A percentile compares a stretch with the other conserved stretches of the same genome.
Evolutionary conservation across 2,113 vertebrate genomes (phyloP).

Genomic region (Ochotona princeps): DNA sequence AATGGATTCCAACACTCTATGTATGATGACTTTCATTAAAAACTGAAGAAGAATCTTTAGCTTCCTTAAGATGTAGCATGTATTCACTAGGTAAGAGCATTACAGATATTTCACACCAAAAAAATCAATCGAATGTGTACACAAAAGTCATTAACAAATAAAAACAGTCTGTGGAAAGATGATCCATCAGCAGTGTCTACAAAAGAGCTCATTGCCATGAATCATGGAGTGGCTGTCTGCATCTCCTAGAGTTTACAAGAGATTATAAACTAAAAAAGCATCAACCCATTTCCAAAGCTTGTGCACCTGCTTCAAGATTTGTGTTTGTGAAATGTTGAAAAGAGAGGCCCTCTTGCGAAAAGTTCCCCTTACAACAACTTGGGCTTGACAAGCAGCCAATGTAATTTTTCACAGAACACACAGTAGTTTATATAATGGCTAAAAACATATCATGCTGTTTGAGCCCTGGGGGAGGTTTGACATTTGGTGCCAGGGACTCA

Average conservation of each 20-base stretch:
- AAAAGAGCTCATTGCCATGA: neutral
- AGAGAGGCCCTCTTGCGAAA: neutral
- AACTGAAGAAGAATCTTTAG: neutral
- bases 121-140: neutral
- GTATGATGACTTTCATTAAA: neutral
- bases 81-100: neutral
- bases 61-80: neutral
- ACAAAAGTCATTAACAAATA: neutral
- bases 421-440: neutral
- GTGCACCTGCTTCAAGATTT: constrained; percentile 26
- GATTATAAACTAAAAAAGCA: neutral
- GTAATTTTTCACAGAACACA: neutral
- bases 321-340: neutral
- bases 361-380: neutral
- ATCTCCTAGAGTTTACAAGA: neutral
- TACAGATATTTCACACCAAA: neutral
- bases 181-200: neutral
- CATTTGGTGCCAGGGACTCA: neutral
- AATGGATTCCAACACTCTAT: neutral
- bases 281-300: neutral
- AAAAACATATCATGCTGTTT: neutral
- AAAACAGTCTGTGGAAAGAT: neutral
- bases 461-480: neutral
- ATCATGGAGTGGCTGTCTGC: neutral
- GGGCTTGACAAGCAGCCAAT: neutral